A percentile compares a stretch with the other conserved stretches of the same genome.
Conservation (phyloP, 2,113 vertebrate genomes). For the Tauraco erythrolophus region DNA sequence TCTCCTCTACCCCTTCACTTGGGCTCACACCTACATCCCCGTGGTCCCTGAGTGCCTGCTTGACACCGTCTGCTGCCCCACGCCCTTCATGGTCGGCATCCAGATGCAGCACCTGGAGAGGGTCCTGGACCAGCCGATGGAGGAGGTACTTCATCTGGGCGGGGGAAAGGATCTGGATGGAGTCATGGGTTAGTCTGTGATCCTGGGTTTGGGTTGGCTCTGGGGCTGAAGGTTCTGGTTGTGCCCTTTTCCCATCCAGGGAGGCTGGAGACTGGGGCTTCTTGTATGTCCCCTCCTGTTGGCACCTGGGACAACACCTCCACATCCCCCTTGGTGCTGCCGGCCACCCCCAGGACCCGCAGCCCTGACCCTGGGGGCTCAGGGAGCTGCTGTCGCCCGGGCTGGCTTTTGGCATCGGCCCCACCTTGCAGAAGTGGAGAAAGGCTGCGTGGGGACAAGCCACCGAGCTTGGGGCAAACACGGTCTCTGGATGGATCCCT, state of each 20-base stretch:
- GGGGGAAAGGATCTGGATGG: not conserved
- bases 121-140: constrained; percentile 85
- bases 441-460: not conserved
- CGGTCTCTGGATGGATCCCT: not conserved
- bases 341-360: not conserved
- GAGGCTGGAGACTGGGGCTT: not conserved
- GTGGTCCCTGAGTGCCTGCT: constrained; percentile 92
- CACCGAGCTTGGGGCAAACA: not conserved
- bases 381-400: not conserved
- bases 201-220: not conserved
- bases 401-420: not conserved
- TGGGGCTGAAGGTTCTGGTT: not conserved
- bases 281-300: not conserved
- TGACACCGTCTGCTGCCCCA: constrained; percentile 92
- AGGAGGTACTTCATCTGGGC: constrained; percentile 64
- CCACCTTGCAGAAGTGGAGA: not conserved
- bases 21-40: constrained; percentile 96
- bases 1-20: constrained; percentile 95
- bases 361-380: not conserved
- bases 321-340: not conserved
- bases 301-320: not conserved
- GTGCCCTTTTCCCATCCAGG: not conserved
- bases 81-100: constrained; percentile 93
- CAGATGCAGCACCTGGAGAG: constrained; percentile 82
- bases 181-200: fast-evolving